Evolutionary conservation across 2,888 invertebrate species (phyloP), one percentile per base, ranked within the genome.

Genomic region (Habrosyne pyritoides): DNA sequence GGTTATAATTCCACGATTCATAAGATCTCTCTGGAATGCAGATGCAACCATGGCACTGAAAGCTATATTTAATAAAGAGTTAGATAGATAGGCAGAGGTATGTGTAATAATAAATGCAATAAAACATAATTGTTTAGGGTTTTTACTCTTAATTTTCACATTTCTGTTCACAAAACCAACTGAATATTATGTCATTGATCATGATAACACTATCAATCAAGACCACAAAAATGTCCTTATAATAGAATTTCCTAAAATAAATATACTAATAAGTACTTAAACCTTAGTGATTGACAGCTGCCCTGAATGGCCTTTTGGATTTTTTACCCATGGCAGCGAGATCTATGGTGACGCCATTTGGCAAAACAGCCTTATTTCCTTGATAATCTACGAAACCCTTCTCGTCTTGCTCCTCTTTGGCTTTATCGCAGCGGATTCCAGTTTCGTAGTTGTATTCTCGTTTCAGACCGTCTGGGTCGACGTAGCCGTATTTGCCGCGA

Each of bases 361-460:
- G 95, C 59, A 95, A 86, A 22, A 96, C 94, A 52, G 95, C 94
- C 77, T 95, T 95, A 77, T 96, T 96, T 81, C 95, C 95, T 79
- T 95, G 94, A 74, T 96, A 96, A 83, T 96, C 96, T 61, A 96
- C 93, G 73, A 95, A 96, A 22, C 95, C 95, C 64, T 93, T 93
- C 63, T 94, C 93, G 59, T 93, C 93, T 59, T 93, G 86, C 10
- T 93, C 89, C 47, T 93, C 90, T 67, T 93, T 93, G 30, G 86
- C 83, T 75, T 93, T 93, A 78, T 95, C 95, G 70, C 95, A 96
- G 61, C 91, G 94, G 67, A 95, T 96, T 48, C 97, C 97, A 21
- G 96, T 96, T 82, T 96, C 96, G 78, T 97, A 97, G 64, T 95
- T 94, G 84, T 96, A 97, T 79, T 97, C 97, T 8, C 97, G 94